Evolutionary conservation across 2,797 vertebrate genomes (phyloP), one percentile per base, ranked within the genome.

Genomic region (Argentina silus): DNA sequence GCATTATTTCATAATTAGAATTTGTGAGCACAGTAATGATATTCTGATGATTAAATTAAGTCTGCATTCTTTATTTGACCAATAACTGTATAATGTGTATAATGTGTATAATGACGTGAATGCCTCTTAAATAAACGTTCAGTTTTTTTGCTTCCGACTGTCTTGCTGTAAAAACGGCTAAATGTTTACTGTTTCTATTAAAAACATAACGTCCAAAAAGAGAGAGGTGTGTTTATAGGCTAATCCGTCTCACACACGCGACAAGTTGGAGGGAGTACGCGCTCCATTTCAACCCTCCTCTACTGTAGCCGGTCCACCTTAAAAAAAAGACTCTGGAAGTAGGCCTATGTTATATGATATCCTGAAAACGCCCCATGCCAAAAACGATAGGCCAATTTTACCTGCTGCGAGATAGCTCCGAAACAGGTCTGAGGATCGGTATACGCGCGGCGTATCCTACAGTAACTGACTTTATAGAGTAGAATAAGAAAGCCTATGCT

Each of bases 311-410:
- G 19, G 56, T 36, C 27, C 27, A 4, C 27, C 92, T 90, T 93
- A 91, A 92, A 91, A 81, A 82, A 17, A 12, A 44, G 70, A 36
- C 79, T 61, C 61, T 60, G 75, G 64, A 36, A 36, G 27, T 36
- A 36, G 4, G 27, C 63, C 81, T 45, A 56, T 70, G 72, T n/a
- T 61, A 21, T 72, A 84, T 76, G 59, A 85, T 91, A 91, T 93
- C 92, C 92, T 92, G 92, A 91, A 91, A 90, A 89, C 89, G 87
- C 88, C 88, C 88, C 81, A 80, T 76, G 68, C 60, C 45, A 53
- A 69, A 69, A 69, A 71, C 62, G 7, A 72, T 19, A 56, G 67
- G 51, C 70, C 48, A 57, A 55, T 67, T 70, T 55, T 73, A 78
- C 67, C 63, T 76, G 67, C 53, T 45, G 42, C 45, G 15, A 65